These are phyloP conservation scores for Xestia c-nigrum DNA, from an alignment of 2,888 invertebrate genomes.

Conservation along the genomic window DNA sequence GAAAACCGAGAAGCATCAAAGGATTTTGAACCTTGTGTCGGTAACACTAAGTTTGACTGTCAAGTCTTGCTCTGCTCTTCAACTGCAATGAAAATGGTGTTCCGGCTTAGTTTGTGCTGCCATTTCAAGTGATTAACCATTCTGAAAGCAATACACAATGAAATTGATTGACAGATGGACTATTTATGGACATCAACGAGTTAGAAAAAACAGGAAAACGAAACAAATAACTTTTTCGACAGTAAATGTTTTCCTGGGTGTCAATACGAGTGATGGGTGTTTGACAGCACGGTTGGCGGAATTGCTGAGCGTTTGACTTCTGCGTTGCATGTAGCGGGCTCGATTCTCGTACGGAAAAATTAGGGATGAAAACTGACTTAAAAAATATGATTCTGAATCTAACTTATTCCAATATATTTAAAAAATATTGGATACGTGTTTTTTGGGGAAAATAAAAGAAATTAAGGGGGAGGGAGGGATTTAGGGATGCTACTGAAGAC, in stretches of 20 bases:
- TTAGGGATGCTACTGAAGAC: too few species aligned
- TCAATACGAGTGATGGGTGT: neutral
- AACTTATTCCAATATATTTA: too few species aligned
- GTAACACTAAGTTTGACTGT: neutral
- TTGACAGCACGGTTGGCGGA: too few species aligned
- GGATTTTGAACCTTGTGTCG: neutral
- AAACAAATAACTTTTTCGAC: neutral
- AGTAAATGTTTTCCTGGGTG: neutral
- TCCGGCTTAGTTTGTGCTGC: neutral
- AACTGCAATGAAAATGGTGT: neutral
- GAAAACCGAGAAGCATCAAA: neutral
- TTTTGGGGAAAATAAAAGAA: too few species aligned
- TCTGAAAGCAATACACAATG: neutral
- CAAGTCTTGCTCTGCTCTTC: neutral
- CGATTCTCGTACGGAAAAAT: too few species aligned
- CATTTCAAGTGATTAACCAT: neutral
- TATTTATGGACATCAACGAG: neutral
- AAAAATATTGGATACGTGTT: too few species aligned
- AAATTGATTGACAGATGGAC: constrained; percentile 8
- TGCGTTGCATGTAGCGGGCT: too few species aligned
- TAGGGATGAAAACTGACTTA: too few species aligned
- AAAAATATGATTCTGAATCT: too few species aligned
- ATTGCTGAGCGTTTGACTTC: too few species aligned
- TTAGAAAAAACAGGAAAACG: neutral
- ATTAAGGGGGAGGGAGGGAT: too few species aligned